These are phyloP conservation scores for Halcyon malimbica DNA, from an alignment of 2,113 vertebrate genomes.

Conservation along the genomic window DNA sequence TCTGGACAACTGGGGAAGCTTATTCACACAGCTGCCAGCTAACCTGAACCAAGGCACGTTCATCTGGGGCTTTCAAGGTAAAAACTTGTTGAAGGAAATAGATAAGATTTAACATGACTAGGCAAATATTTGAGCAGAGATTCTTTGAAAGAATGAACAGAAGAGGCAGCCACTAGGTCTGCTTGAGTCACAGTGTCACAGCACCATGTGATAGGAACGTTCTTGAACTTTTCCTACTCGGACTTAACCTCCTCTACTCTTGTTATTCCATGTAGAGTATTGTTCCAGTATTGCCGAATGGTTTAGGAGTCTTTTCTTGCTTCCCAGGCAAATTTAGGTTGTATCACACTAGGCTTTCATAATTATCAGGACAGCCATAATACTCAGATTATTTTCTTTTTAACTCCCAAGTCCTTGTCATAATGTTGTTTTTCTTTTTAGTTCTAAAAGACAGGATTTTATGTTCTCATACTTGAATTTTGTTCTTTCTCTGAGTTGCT, in stretches of 20 bases:
- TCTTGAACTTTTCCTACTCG: background rate
- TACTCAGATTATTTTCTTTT: background rate
- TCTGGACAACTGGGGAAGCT: constrained; percentile 84
- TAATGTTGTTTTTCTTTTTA: background rate
- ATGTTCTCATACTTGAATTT: background rate
- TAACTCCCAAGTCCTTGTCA: background rate
- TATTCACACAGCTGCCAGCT: constrained; percentile 81
- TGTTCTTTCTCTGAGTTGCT: background rate
- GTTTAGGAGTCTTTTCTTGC: background rate
- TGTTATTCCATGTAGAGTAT: background rate
- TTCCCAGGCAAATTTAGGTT: background rate
- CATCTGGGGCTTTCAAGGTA: constrained; percentile 88
- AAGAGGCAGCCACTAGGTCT: background rate
- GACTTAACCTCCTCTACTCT: background rate
- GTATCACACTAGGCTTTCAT: background rate
- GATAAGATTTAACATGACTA: background rate
- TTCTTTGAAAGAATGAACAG: background rate
- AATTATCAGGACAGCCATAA: background rate
- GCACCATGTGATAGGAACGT: background rate
- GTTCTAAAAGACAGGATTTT: background rate
- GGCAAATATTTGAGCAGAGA: background rate
- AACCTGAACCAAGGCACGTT: constrained; percentile 84
- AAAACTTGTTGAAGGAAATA: background rate
- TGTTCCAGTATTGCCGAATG: background rate
- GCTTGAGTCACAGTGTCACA: background rate